Base-by-base conservation (phyloP, 2,797 vertebrate species). In the Notoglanidium macrostoma region DNA sequence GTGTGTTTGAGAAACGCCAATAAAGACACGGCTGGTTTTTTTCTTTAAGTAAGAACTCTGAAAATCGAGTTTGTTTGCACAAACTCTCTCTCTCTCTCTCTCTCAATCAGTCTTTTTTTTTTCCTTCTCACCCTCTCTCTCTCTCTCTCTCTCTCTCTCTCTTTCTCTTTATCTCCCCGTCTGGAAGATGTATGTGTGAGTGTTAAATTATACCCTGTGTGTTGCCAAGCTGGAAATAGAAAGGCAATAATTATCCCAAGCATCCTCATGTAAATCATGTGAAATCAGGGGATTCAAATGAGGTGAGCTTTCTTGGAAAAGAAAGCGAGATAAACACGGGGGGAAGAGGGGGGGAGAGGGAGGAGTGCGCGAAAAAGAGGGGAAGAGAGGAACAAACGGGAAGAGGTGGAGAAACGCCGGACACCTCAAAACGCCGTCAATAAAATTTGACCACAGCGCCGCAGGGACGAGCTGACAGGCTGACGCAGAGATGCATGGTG, bases 201-300 rank as follows among this genome's bases (percentile, higher is more conserved):
- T 83, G 88, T 89, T 92, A 92, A 93, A 92, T 92, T 92, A 92
- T 90, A 93, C 87, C 88, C 91, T 91, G 89, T 92, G 86, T 91
- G 90, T 91, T 92, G 90, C 91, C 90, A 89, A 89, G 91, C 90
- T 92, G 86, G 86, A 92, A 91, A 93, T 91, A 92, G 90, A 92
- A 92, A 90, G 91, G 87, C 88, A 89, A 90, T 92, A 92, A 93
- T 92, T 93, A 93, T 93, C 91, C 73, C 63, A 67, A 90, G 91
- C 90, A 89, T 92, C 91, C 87, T 87, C 73, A 90, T 92, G 92
- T 90, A 93, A 92, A 92, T 91, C 88, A 91, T 90, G 89, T 85
- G 90, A 91, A 93, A 92, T 91, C 90, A 90, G 91, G 87, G 81
- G 89, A 84, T 88, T 91, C 57, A 88, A 89, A 91, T 88, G 89